A percentile compares a stretch with the other conserved stretches of the same genome.
Conservation (phyloP, 1,140 invertebrate species). For the Mycetomoellerius zeteki region DNA sequence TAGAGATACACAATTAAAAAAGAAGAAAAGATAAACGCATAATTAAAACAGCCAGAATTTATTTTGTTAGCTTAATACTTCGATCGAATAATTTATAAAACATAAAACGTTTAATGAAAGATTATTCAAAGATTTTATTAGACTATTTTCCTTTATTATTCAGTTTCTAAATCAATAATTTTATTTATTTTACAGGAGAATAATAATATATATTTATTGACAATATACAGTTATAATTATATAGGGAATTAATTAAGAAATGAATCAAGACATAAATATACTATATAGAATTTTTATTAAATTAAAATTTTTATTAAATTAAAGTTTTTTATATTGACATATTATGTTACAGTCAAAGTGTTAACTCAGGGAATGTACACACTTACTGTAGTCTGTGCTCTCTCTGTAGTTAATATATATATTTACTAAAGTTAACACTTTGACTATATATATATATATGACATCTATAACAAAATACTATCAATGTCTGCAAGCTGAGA, state of each 20-base stretch:
- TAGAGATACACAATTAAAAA: background rate
- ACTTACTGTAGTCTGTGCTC: no score
- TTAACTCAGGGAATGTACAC: no score
- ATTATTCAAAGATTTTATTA: slow-evolving; percentile 3
- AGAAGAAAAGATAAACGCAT: background rate
- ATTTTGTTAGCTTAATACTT: background rate
- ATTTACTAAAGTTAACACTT: no score
- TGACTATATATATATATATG: no score
- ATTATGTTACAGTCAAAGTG: no score
- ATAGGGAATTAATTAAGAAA: background rate
- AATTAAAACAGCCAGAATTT: background rate
- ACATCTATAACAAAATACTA: background rate
- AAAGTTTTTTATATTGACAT: no score
- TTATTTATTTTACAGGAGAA: background rate
- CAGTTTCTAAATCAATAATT: background rate
- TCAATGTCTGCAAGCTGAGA: background rate
- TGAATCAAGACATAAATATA: background rate
- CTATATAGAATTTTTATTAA: background rate
- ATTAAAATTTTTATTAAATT: background rate
- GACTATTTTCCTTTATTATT: background rate
- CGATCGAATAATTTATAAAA: background rate
- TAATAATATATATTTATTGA: background rate
- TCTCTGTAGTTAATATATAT: no score
- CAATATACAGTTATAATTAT: background rate
- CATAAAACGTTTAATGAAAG: background rate